Evolutionary conservation across 2,888 invertebrate genomes (phyloP).

Genomic region (Acanthosepion esculentum): DNA sequence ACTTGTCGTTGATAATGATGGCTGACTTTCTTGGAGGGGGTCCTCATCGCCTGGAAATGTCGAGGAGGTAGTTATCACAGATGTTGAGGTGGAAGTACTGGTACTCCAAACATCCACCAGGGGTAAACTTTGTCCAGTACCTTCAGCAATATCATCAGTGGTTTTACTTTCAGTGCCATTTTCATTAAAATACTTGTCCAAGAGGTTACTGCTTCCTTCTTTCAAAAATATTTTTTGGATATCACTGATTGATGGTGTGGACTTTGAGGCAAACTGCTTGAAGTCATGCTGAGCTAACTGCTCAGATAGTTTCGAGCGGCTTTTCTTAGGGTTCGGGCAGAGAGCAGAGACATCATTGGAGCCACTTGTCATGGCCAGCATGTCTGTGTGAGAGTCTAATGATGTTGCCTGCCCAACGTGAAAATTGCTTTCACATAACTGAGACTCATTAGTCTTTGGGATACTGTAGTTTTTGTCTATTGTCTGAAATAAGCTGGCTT

Average conservation of each 20-base stretch:
- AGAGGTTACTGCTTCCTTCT: conserved; percentile 68
- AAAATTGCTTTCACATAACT: conserved; percentile 57
- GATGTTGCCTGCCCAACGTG: conserved; percentile 54
- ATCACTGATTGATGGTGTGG: conserved; percentile 52
- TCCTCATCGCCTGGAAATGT: conserved; percentile 24
- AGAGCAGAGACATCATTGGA: conserved; percentile 20
- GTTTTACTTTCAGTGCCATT: conserved; percentile 64
- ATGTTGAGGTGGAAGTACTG: conserved; percentile 13
- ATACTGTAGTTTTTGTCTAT: conserved; percentile 56
- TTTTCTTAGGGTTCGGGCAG: conserved; percentile 48
- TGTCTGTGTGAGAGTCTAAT: background rate
- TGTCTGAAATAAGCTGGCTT: conserved; percentile 16
- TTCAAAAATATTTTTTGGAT: conserved; percentile 59
- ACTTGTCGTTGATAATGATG: conserved; percentile 40
- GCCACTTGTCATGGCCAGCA: background rate
- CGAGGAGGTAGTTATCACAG: conserved; percentile 41
- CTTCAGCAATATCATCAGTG: conserved; percentile 63
- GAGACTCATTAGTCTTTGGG: conserved; percentile 58
- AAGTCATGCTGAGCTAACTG: conserved; percentile 50
- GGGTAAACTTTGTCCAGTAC: conserved; percentile 8
- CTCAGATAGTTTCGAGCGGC: conserved; percentile 55
- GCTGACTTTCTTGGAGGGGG: background rate
- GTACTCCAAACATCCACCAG: conserved; percentile 37
- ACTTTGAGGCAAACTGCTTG: conserved; percentile 41
- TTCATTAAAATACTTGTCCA: conserved; percentile 70